Evolutionary conservation across 2,113 vertebrate genomes (phyloP).

Genomic region (Orycteropus afer): DNA sequence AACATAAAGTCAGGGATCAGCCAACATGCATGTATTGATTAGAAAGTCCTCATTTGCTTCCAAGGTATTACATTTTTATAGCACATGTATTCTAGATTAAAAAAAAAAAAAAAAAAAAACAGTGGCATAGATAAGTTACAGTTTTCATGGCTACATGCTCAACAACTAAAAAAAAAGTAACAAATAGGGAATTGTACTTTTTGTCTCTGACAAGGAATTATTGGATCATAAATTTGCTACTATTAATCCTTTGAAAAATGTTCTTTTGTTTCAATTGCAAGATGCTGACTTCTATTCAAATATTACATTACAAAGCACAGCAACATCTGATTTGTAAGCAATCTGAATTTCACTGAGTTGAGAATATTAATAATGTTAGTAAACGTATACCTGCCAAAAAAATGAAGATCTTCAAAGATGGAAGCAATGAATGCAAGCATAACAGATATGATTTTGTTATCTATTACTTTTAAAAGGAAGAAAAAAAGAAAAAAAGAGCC

Average conservation of each 20-base stretch:
- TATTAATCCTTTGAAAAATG: slow-evolving; percentile 16
- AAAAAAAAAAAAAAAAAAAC: background rate
- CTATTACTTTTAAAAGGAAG: background rate
- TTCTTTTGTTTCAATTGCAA: background rate
- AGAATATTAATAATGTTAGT: background rate
- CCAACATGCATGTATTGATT: background rate
- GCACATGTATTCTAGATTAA: background rate
- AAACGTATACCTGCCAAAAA: background rate
- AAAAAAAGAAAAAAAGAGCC: background rate
- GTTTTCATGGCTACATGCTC: background rate
- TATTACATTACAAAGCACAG: background rate
- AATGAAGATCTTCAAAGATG: background rate
- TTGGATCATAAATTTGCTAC: slow-evolving; percentile 13
- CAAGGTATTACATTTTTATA: background rate
- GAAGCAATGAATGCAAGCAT: background rate
- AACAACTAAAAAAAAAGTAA: background rate
- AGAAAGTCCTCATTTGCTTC: background rate
- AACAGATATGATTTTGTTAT: background rate
- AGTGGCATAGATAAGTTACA: background rate
- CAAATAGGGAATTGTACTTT: background rate
- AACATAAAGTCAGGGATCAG: background rate
- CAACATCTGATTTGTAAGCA: background rate
- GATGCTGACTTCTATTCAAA: background rate
- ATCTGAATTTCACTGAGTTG: background rate
- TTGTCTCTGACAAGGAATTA: background rate